Conservation (phyloP, 1,140 invertebrate genomes). For the Pseudomyrmex concolor region DNA sequence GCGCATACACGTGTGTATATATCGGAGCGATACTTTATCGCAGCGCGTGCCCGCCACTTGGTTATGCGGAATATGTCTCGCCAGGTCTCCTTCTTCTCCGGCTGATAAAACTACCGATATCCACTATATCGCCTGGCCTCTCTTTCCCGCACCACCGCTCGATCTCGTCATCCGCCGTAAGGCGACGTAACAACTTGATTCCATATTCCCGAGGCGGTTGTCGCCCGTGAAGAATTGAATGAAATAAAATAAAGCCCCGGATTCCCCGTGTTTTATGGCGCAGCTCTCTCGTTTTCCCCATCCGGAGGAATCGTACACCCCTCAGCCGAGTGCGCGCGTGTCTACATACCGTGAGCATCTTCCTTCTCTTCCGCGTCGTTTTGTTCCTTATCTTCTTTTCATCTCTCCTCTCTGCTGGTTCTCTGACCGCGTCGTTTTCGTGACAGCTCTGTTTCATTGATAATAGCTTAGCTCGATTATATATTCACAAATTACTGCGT, state of each 20-base stretch:
- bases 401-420: neutral
- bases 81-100: conserved; percentile 66
- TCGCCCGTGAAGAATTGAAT: conserved; percentile 82
- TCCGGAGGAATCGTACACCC: conserved; percentile 79
- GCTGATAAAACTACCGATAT: conserved; percentile 67
- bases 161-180: conserved; percentile 74
- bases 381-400: neutral
- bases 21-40: conserved; percentile 74
- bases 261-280: conserved; percentile 73
- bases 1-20: conserved; percentile 18
- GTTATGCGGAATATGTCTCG: conserved; percentile 80
- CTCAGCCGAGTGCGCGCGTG: conserved; percentile 73
- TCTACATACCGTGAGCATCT: conserved; percentile 62
- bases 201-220: conserved; percentile 81
- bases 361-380: neutral
- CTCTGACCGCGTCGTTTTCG: neutral
- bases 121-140: conserved; percentile 57
- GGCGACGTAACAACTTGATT: conserved; percentile 82
- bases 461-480: conserved; percentile 2
- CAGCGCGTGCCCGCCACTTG: conserved; percentile 78
- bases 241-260: conserved; percentile 81
- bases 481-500: neutral
- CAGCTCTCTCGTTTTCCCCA: conserved; percentile 58
- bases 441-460: neutral
- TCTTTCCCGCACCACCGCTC: conserved; percentile 63